phyloP scores from a whole-genome alignment of 2,888 invertebrate genomes.

The Limnephilus lunatus region DNA sequence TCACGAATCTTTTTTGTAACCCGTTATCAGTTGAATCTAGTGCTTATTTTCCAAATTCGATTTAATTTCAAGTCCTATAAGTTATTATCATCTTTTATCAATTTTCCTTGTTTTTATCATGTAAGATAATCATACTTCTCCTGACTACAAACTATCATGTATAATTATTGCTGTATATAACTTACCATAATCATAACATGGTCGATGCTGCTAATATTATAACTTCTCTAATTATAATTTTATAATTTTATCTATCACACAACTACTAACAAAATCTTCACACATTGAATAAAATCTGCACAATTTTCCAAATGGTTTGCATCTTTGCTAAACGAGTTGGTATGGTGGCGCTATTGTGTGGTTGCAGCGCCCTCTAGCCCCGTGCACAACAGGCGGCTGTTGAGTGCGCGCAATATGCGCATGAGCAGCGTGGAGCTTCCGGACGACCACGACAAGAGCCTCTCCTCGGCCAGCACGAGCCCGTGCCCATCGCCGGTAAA shows the following conservation, averaged over 20 bases:
- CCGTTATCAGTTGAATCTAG: too few species aligned
- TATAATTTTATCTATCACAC: not conserved
- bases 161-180: not conserved
- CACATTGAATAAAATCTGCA: not conserved
- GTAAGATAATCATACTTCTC: not conserved
- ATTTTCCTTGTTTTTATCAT: not conserved
- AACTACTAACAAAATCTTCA: not conserved
- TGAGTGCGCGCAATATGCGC: slow-evolving; percentile 88
- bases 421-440: slow-evolving; percentile 97
- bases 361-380: slow-evolving; percentile 92
- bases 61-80: not conserved
- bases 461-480: slow-evolving; percentile 94
- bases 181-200: not conserved
- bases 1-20: too few species aligned
- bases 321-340: not conserved
- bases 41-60: not conserved
- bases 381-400: slow-evolving; percentile 89
- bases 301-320: not conserved
- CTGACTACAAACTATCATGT: not conserved
- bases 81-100: not conserved
- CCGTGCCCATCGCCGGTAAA: slow-evolving; percentile 93
- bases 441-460: slow-evolving; percentile 91
- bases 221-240: not conserved
- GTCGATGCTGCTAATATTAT: not conserved
- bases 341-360: not conserved